Evolutionary conservation across 2,113 vertebrate species (phyloP).

Genomic region (Crypturellus undulatus): DNA sequence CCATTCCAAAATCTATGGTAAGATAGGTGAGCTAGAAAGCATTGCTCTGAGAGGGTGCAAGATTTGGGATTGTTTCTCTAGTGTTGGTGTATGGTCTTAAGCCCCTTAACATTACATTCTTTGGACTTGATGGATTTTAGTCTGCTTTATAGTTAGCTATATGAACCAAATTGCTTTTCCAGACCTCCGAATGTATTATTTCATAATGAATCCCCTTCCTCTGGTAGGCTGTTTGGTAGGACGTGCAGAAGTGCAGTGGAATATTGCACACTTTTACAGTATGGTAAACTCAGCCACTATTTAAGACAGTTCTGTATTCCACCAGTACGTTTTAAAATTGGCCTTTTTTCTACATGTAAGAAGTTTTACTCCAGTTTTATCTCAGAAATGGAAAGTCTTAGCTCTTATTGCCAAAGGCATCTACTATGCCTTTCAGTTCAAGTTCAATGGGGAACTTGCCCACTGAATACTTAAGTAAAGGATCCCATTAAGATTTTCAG

Average conservation of each 20-base stretch:
- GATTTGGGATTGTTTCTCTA: background rate
- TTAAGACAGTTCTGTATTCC: background rate
- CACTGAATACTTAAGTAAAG: background rate
- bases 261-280: background rate
- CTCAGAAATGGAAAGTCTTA: background rate
- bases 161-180: background rate
- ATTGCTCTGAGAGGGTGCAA: background rate
- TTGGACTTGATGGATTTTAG: background rate
- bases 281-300: background rate
- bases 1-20: background rate
- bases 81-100: background rate
- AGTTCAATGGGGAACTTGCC: background rate
- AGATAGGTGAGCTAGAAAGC: background rate
- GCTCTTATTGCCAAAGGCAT: background rate
- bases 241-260: background rate
- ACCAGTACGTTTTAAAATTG: background rate
- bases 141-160: background rate
- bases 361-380: background rate
- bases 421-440: background rate
- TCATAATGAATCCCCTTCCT: background rate
- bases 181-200: background rate
- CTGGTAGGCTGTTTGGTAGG: background rate
- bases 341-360: background rate
- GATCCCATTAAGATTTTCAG: background rate
- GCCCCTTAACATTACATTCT: background rate